Base-by-base conservation (phyloP, 2,888 invertebrate species). In the Conomelus anceps region DNA sequence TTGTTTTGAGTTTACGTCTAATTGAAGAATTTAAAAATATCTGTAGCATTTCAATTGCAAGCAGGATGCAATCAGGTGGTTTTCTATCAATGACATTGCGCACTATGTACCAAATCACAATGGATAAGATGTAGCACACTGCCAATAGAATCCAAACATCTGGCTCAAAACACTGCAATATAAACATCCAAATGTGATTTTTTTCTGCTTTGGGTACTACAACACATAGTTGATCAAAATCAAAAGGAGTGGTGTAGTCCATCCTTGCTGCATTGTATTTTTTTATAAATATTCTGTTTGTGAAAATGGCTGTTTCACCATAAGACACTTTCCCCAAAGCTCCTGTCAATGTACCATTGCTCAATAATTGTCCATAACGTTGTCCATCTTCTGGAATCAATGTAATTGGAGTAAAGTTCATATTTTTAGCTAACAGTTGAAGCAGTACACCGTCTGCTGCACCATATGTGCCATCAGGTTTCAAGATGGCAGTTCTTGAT, bases 351-450 rank as follows among this genome's bases (percentile, higher is more conserved):
- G 86, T 23, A 24, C 86, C 86, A n/a, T 86, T 86, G 13, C 13
- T 23, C 24, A 86, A n/a, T 23, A 22, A 9, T n/a, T 26, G 24
- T 23, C 86, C 86, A 20, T 86, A 86, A 0, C 86, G 86, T 24
- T 22, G 24, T 1, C 29, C 22, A n/a, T 86, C 86, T n/a, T 86
- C 86, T 26, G 86, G 86, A 20, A 86, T 26, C 11, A 24, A 0
- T 11, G 86, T 86, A 23, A 86, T 23, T 17, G 86, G 86, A n/a
- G 86, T 86, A n/a, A 86, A 86, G 7, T 86, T 86, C 86, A 86
- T 86, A 11, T 13, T 23, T 17, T 86, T 23, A 24, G 86, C 86
- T n/a, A 86, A 23, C n/a, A 23, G n/a, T 11, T 86, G 9, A 0
- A 86, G 24, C 13, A 86, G 22, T 3, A 23, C 22, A 11, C 86